Base-by-base conservation (phyloP, 1,140 invertebrate genomes). In the Drosophila nebulosa region DNA sequence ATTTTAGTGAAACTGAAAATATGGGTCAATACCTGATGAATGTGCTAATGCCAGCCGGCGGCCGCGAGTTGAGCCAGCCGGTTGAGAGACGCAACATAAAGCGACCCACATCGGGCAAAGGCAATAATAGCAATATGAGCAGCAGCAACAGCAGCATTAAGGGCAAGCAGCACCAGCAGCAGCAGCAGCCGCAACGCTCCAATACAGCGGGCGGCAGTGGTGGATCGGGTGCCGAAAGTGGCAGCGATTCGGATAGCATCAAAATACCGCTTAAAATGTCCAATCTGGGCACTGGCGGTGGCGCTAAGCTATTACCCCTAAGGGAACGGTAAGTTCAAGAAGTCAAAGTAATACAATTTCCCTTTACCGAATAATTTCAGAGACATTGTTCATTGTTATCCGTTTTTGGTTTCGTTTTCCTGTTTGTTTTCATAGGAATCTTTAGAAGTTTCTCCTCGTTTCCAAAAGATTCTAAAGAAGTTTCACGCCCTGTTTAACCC, bases 211-310 rank as follows among this genome's bases (percentile, higher is more conserved):
- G 70, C 53, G 89, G 89, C 56, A 90, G 89, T 73, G 89, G 89
- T 35, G 89, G 89, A 50, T 90, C 89, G 35, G 89, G 89, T 64
- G 89, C 89, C 51, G 89, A 90, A 64, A 90, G 89, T 26, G 89
- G 89, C 81, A 90, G 89, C 16, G 95, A 96, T 85, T 95, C 95
- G 21, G 95, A 96, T 76, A 93, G 94, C 81, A 83, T 94, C 57
- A 91, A 93, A 59, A 93, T 93, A 69, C 93, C 90, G 72, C 65
- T 91, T n/a, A 91, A 91, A 92, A 92, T 78, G 72, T 91, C 78
- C 71, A 90, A 90, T 63, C 69, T 90, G 74, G 89, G 89, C 64
- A 83, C 52, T 58, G 83, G 78, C 57, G 67, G 72, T 64, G 72
- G 72, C 39, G 65, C 73, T 12, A 90, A 90, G 50, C 63, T 90